A percentile compares a stretch with the other conserved stretches of the same genome.
phyloP scores from a whole-genome alignment of 2,797 vertebrate genomes.

The Pogoniulus pusillus region DNA sequence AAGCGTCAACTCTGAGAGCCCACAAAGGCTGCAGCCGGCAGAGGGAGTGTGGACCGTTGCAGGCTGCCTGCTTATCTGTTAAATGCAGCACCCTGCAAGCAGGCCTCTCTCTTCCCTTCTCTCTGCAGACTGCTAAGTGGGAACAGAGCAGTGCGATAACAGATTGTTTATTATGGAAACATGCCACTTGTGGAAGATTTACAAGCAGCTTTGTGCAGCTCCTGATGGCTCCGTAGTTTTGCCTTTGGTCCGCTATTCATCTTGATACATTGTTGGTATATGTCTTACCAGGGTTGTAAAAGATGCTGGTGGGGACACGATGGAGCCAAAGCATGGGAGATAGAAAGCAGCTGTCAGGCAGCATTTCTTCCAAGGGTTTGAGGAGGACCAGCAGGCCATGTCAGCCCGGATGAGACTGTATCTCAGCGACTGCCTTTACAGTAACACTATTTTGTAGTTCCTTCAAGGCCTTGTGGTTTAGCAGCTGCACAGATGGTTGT shows the following conservation, averaged over 20 bases:
- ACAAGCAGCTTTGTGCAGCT: slow-evolving; percentile 42
- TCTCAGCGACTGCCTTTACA: neutral
- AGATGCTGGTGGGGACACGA: neutral
- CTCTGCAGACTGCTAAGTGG: neutral
- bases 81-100: neutral
- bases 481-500: slow-evolving; percentile 10
- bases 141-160: slow-evolving; percentile 1
- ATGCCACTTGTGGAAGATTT: slow-evolving; percentile 37
- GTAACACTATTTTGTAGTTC: neutral
- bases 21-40: neutral
- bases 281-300: neutral
- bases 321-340: slow-evolving; percentile 40
- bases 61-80: neutral
- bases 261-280: neutral
- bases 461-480: slow-evolving; percentile 20
- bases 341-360: slow-evolving; percentile 60
- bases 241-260: slow-evolving; percentile 44
- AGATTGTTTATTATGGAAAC: slow-evolving; percentile 59
- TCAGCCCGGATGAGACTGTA: neutral
- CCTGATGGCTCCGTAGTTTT: slow-evolving; percentile 38
- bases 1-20: accelerated
- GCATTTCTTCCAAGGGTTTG: slow-evolving; percentile 45
- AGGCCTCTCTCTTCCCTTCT: neutral
- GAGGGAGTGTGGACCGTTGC: slow-evolving; percentile 16
- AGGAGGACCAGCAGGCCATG: slow-evolving; percentile 62